These are phyloP conservation scores for Conops quadrifasciatus DNA, from an alignment of 2,888 invertebrate genomes.

Conservation along the genomic window DNA sequence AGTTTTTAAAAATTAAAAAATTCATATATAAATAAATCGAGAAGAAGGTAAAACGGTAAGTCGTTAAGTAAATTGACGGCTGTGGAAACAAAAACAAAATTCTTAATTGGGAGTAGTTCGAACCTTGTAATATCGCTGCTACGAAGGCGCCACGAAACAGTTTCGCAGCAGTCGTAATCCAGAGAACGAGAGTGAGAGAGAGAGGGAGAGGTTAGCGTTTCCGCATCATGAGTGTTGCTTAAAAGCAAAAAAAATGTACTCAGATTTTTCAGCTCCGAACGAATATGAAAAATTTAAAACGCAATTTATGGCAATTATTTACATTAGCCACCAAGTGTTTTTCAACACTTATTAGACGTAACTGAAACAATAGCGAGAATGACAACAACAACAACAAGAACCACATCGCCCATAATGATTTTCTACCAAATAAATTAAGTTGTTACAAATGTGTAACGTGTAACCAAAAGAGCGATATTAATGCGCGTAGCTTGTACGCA, in stretches of 20 bases:
- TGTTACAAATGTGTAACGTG: no score
- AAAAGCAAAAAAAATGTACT: conserved; percentile 8
- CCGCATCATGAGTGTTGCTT: conserved; percentile 29
- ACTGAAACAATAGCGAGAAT: no score
- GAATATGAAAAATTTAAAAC: neutral
- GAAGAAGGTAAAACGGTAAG: neutral
- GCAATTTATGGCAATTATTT: conserved; percentile 25
- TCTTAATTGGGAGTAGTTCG: neutral
- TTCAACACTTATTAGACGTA: no score
- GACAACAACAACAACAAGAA: no score
- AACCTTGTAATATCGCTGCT: no score
- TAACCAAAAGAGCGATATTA: no score
- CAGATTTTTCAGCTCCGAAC: conserved; percentile 11
- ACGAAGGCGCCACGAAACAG: no score
- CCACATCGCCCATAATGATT: no score
- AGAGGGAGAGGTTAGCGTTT: conserved; percentile 8
- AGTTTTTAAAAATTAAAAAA: conserved; percentile 8
- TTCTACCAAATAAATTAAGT: no score
- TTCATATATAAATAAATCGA: neutral
- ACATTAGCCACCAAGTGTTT: no score
- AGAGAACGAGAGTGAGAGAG: neutral
- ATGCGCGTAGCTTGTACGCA: no score
- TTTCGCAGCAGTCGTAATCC: no score
- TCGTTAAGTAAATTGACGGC: neutral
- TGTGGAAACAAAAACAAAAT: conserved; percentile 4